Percentiles rank a stretch among this genome's conserved stretches.
Evolutionary conservation across 2,888 invertebrate genomes (phyloP).

Genomic region (Andrena marginata): DNA sequence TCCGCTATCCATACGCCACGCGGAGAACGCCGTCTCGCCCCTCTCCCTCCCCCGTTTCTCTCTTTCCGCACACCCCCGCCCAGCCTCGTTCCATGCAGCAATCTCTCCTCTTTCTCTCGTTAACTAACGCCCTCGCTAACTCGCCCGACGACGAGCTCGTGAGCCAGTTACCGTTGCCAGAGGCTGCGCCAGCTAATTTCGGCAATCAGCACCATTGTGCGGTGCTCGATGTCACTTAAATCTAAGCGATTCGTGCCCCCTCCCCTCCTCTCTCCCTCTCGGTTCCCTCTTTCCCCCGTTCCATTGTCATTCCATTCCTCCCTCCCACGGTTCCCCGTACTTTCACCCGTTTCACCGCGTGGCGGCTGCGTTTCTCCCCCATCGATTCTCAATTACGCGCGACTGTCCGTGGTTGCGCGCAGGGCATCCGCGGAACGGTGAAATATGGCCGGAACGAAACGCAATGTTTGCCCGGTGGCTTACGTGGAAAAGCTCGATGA

Average conservation of each 20-base stretch:
- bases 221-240: constrained; percentile 70
- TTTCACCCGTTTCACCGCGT: constrained; percentile 13
- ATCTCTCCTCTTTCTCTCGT: constrained; percentile 44
- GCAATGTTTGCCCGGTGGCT: neutral
- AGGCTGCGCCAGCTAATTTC: constrained; percentile 74
- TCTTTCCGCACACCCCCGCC: constrained; percentile 1
- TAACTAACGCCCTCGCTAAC: constrained; percentile 35
- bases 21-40: constrained; percentile 49
- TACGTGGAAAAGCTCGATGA: neutral
- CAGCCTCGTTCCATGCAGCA: constrained; percentile 32
- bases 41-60: constrained; percentile 17
- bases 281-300: neutral
- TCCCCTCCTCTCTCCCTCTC: neutral
- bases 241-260: constrained; percentile 64
- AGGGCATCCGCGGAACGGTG: neutral
- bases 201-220: constrained; percentile 77
- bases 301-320: constrained; percentile 31
- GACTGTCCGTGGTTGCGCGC: neutral
- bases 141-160: constrained; percentile 39
- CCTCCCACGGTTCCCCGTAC: neutral
- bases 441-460: constrained; percentile 1
- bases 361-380: neutral
- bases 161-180: constrained; percentile 58
- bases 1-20: constrained; percentile 67
- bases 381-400: constrained; percentile 49